These are phyloP conservation scores for Eupeodes corollae DNA, from an alignment of 1,140 invertebrate species.

Conservation along the genomic window DNA sequence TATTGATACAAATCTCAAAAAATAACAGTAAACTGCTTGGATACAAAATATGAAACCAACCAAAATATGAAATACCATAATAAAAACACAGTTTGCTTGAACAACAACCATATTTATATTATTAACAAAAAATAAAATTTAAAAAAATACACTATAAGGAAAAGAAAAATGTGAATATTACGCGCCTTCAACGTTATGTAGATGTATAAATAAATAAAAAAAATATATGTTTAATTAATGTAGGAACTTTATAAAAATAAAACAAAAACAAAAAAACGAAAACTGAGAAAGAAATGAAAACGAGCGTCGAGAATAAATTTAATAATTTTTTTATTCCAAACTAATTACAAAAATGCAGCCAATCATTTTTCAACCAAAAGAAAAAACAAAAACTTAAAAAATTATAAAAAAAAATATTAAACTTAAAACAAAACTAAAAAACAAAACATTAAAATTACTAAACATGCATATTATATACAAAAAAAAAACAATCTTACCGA, in stretches of 20 bases:
- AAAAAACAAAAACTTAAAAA: slow-evolving; percentile 21
- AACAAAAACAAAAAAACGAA: slow-evolving; percentile 8
- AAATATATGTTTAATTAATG: slow-evolving; percentile 8
- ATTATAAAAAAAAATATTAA: slow-evolving; percentile 35
- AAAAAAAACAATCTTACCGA: no score
- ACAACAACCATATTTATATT: no score
- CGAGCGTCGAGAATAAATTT: not conserved
- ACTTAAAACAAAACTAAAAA: slow-evolving; percentile 17
- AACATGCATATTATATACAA: no score
- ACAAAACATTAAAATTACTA: slow-evolving; percentile 13
- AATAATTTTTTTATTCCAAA: slow-evolving; percentile 13
- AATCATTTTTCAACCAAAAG: slow-evolving; percentile 17
- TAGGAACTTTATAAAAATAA: slow-evolving; percentile 14
- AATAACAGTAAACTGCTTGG: no score
- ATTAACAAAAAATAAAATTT: no score
- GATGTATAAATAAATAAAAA: not conserved
- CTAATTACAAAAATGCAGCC: slow-evolving; percentile 21
- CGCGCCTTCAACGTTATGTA: slow-evolving; percentile 32
- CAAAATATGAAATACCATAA: no score
- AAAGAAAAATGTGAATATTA: slow-evolving; percentile 31
- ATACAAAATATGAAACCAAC: no score
- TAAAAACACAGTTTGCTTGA: no score
- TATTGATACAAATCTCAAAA: no score
- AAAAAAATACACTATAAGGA: not conserved
- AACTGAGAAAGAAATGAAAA: slow-evolving; percentile 1